phyloP scores from a whole-genome alignment of 2,888 invertebrate species.

The Nezara viridula region DNA sequence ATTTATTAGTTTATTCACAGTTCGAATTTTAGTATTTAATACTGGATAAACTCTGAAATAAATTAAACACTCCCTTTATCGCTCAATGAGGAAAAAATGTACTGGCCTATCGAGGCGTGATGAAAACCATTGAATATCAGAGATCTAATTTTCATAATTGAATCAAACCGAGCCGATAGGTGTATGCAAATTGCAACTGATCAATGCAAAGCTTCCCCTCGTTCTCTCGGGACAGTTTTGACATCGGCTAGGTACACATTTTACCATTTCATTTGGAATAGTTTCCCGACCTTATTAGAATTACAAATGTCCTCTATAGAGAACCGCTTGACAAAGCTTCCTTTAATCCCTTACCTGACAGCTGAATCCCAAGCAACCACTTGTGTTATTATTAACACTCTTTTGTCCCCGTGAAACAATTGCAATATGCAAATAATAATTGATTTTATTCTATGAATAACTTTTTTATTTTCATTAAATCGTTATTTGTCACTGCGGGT shows the following conservation, averaged over 20 bases:
- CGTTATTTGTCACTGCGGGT: neutral
- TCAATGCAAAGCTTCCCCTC: slow-evolving; percentile 10
- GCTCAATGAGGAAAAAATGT: neutral
- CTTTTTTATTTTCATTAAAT: neutral
- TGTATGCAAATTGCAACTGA: slow-evolving; percentile 24
- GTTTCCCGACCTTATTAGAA: slow-evolving; percentile 23
- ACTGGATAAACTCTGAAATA: neutral
- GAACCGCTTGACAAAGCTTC: slow-evolving; percentile 33
- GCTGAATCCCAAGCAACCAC: slow-evolving; percentile 46
- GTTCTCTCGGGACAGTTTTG: slow-evolving; percentile 32
- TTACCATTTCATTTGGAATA: slow-evolving; percentile 47
- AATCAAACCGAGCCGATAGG: slow-evolving; percentile 27
- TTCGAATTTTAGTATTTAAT: too few relatives aligned
- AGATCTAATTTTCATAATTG: slow-evolving; percentile 41
- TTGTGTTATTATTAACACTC: slow-evolving; percentile 42
- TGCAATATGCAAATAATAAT: slow-evolving; percentile 37
- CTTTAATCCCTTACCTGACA: slow-evolving; percentile 47
- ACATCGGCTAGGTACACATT: slow-evolving; percentile 51
- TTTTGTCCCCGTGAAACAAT: slow-evolving; percentile 27
- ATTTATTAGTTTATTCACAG: neutral
- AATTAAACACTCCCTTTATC: neutral
- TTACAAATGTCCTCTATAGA: slow-evolving; percentile 33
- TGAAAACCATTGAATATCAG: neutral
- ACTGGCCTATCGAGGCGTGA: neutral
- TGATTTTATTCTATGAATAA: slow-evolving; percentile 34